Percentiles rank a stretch among this genome's conserved stretches.
phyloP scores from a whole-genome alignment of 2,113 vertebrate species.

The Alosa alosa region DNA sequence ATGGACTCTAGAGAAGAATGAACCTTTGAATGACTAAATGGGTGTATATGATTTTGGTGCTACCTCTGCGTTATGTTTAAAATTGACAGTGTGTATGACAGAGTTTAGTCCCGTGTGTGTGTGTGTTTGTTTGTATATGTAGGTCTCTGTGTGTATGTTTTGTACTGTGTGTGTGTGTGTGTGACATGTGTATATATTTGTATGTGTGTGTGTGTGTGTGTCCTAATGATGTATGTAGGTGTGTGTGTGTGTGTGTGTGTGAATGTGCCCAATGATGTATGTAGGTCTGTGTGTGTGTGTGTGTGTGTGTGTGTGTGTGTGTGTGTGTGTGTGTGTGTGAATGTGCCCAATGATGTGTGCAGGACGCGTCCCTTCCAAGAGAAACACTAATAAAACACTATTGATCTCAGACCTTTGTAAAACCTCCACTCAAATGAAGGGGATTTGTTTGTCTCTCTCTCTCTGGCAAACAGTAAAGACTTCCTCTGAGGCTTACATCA shows the following conservation, averaged over 20 bases:
- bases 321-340: neutral
- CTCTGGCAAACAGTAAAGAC: neutral
- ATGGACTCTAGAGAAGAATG: no score
- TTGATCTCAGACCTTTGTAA: neutral
- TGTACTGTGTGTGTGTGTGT: neutral
- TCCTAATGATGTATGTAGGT: neutral
- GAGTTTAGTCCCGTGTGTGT: neutral
- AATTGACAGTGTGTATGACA: no score
- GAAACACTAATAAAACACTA: neutral
- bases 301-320: neutral
- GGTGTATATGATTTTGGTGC: no score
- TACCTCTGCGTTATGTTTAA: no score
- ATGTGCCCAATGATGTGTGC: neutral
- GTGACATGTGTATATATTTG: no score
- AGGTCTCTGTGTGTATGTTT: neutral
- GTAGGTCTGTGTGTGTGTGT: neutral
- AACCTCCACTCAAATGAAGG: neutral
- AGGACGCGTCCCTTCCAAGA: neutral
- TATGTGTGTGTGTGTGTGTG: constrained; percentile 6
- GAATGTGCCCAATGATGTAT: neutral
- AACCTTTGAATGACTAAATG: no score
- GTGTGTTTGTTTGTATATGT: neutral
- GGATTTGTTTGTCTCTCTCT: neutral
- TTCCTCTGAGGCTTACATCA: neutral
- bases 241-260: neutral